phyloP scores from a whole-genome alignment of 2,888 invertebrate genomes.

The Ceriagrion tenellum region DNA sequence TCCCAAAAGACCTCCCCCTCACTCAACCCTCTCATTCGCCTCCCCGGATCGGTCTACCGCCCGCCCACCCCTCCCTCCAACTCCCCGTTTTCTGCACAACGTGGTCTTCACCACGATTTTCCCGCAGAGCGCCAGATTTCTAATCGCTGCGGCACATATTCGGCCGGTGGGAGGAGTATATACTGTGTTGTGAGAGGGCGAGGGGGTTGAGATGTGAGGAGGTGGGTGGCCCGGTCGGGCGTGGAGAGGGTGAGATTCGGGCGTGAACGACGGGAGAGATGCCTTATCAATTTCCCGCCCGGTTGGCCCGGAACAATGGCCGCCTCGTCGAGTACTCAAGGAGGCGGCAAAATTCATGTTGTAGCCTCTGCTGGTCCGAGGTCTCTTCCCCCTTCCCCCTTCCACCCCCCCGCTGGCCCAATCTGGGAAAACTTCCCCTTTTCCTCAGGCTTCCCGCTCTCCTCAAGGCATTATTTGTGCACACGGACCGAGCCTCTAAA shows the following conservation, averaged over 20 bases:
- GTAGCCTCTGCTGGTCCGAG: not conserved
- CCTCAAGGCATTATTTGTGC: not conserved
- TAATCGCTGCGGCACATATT: not conserved
- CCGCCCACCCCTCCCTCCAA: not conserved
- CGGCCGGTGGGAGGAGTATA: not conserved
- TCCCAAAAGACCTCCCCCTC: not conserved
- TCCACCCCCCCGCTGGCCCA: not conserved
- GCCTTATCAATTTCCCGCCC: slow-evolving; percentile 50
- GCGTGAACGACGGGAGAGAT: too few relatives aligned
- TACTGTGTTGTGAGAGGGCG: not conserved
- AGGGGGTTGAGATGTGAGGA: not conserved
- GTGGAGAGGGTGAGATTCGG: too few relatives aligned
- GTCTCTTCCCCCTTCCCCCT: not conserved
- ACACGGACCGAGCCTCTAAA: not conserved
- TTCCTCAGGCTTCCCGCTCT: not conserved
- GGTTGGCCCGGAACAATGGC: slow-evolving; percentile 7
- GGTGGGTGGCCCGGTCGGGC: too few relatives aligned
- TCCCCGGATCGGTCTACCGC: not conserved
- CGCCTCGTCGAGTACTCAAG: not conserved
- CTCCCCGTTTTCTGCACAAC: not conserved
- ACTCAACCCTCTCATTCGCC: not conserved
- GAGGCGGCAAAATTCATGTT: slow-evolving; percentile 31
- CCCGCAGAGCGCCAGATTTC: slow-evolving; percentile 26
- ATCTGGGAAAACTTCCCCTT: not conserved
- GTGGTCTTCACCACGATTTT: not conserved